A percentile compares a stretch with the other conserved stretches of the same genome.
Conservation (phyloP, 2,888 invertebrate genomes). For the Graphium colonna region DNA sequence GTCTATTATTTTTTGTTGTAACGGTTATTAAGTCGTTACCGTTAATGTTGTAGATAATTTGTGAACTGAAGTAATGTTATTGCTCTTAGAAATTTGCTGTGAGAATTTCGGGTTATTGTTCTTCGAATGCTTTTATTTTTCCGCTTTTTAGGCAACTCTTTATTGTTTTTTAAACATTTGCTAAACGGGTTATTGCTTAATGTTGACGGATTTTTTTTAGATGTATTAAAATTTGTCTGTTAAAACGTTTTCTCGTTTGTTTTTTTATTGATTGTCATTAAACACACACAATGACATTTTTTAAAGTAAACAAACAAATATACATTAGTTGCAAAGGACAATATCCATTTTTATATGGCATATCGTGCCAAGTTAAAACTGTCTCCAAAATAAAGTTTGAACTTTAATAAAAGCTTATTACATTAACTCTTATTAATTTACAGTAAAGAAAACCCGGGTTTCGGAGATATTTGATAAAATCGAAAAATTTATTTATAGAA, state of each 20-base stretch:
- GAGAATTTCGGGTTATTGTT: neutral
- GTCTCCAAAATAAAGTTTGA: too few species aligned
- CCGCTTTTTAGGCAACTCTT: neutral
- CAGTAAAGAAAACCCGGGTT: too few species aligned
- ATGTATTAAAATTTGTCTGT: neutral
- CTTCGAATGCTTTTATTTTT: neutral
- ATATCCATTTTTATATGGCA: too few species aligned
- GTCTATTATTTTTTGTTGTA: conserved; percentile 33
- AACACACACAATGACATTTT: conserved; percentile 15
- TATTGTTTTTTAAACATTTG: neutral
- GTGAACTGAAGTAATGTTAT: conserved; percentile 2
- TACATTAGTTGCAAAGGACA: too few species aligned
- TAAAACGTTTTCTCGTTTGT: neutral
- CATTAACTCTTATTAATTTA: too few species aligned
- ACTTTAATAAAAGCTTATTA: too few species aligned
- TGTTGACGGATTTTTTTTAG: neutral
- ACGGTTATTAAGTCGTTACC: conserved; percentile 47
- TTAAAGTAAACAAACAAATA: too few species aligned
- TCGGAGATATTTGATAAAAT: too few species aligned
- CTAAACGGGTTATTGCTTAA: neutral
- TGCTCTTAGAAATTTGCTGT: neutral
- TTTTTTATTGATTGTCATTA: neutral
- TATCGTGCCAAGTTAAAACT: too few species aligned
- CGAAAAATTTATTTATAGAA: too few species aligned
- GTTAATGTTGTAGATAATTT: conserved; percentile 31